Evolutionary conservation across 2,113 vertebrate species (phyloP).

Genomic region (Charina bottae): DNA sequence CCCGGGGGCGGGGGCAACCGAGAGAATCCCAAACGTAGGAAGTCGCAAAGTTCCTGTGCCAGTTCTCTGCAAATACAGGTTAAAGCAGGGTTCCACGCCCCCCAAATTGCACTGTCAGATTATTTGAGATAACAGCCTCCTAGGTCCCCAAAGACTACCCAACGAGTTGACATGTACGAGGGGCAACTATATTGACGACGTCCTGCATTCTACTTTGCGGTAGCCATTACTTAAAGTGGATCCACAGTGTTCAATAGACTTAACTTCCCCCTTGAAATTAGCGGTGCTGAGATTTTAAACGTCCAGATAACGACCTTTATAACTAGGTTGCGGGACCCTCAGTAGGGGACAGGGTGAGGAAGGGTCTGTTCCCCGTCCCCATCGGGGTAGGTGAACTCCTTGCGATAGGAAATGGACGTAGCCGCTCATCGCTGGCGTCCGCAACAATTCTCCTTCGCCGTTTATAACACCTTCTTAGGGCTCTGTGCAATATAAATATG

Average conservation of each 20-base stretch:
- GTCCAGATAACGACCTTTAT: background rate
- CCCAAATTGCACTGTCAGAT: background rate
- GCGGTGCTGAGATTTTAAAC: background rate
- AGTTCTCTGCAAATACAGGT: background rate
- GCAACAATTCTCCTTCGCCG: fast-evolving
- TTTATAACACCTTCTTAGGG: too few species aligned
- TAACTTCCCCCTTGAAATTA: background rate
- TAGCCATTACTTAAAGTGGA: background rate
- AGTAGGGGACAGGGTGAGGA: background rate
- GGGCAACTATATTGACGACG: background rate
- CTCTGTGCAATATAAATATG: too few species aligned
- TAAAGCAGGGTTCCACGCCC: too few species aligned
- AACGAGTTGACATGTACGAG: background rate
- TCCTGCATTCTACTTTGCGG: background rate
- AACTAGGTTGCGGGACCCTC: background rate
- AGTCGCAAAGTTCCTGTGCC: background rate
- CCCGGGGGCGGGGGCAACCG: background rate
- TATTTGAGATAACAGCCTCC: background rate
- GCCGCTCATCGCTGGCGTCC: background rate
- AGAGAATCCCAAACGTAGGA: background rate
- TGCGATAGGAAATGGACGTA: background rate
- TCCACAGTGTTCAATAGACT: background rate
- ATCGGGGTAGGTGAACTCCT: background rate
- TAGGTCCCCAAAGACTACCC: background rate
- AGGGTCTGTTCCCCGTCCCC: background rate